Conservation (phyloP, 2,797 vertebrate species). For the Brachyalestes nurse region DNA sequence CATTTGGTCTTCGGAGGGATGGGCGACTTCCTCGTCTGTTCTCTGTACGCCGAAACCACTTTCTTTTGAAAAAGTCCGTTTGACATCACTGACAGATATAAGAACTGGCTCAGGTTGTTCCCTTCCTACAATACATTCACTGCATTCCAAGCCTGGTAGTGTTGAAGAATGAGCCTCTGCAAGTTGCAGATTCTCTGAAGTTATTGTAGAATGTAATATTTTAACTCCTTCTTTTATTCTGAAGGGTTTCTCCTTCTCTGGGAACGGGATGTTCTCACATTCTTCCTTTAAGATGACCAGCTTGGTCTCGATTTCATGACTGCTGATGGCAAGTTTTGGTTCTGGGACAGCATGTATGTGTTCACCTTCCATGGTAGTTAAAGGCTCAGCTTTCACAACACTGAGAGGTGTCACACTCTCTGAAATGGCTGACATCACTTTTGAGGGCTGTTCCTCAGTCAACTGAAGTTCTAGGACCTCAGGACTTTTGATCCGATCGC, state of each 20-base stretch:
- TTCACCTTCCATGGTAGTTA: conserved; percentile 57
- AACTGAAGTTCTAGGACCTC: conserved; percentile 67
- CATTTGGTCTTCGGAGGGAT: conserved; percentile 65
- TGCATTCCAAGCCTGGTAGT: conserved; percentile 62
- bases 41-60: conserved; percentile 53
- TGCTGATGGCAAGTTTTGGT: conserved; percentile 64
- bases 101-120: conserved; percentile 61
- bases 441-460: conserved; percentile 66
- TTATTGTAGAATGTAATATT: conserved; percentile 73
- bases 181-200: conserved; percentile 64
- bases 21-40: conserved; percentile 65
- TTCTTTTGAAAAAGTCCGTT: conserved; percentile 70
- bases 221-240: conserved; percentile 75
- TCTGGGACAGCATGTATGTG: conserved; percentile 56
- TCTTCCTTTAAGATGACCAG: conserved; percentile 69
- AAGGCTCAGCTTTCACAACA: conserved; percentile 60
- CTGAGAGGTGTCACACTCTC: conserved; percentile 71
- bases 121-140: conserved; percentile 51
- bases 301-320: conserved; percentile 67
- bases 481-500: conserved; percentile 73
- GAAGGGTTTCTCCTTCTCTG: conserved; percentile 69
- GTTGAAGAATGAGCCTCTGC: conserved; percentile 66
- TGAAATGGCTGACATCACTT: conserved; percentile 69
- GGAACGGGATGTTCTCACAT: conserved; percentile 50
- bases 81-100: conserved; percentile 68